These are phyloP conservation scores for Drosophila greeni DNA, from an alignment of 2,888 invertebrate genomes.

Conservation along the genomic window DNA sequence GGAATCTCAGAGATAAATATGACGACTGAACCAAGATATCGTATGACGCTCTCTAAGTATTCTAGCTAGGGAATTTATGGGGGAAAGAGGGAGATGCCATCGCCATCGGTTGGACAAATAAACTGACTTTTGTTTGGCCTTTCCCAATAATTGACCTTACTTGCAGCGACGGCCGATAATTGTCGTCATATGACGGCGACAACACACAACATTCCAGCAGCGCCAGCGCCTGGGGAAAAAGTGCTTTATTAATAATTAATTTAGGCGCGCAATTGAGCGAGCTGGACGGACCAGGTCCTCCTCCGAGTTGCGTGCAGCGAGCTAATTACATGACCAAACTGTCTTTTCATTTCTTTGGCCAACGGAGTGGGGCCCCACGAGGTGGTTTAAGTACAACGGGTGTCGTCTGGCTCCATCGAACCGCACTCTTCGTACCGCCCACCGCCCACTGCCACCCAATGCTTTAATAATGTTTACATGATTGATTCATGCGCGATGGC, in stretches of 20 bases:
- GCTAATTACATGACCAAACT: slow-evolving; percentile 72
- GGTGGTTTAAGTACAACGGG: slow-evolving; percentile 28
- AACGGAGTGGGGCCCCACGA: slow-evolving; percentile 1
- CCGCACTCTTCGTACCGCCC: slow-evolving; percentile 13
- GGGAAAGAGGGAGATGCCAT: slow-evolving; percentile 15
- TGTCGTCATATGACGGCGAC: slow-evolving; percentile 40
- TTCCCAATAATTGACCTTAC: slow-evolving; percentile 66
- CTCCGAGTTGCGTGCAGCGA: slow-evolving; percentile 65
- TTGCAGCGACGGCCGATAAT: slow-evolving; percentile 43
- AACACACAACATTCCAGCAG: slow-evolving; percentile 34
- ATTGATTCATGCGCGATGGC: slow-evolving; percentile 58
- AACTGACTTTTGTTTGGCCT: slow-evolving; percentile 52
- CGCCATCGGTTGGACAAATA: slow-evolving; percentile 35
- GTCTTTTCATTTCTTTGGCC: slow-evolving; percentile 60
- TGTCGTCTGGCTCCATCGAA: slow-evolving; percentile 40
- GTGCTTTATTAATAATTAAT: slow-evolving; percentile 65
- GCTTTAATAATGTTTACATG: slow-evolving; percentile 60
- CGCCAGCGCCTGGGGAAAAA: slow-evolving; percentile 35
- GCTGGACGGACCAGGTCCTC: slow-evolving; percentile 24
- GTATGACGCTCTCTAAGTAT: slow-evolving; percentile 2
- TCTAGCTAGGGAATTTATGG: slow-evolving; percentile 1
- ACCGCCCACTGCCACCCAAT: slow-evolving; percentile 3
- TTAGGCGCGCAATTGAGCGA: slow-evolving; percentile 51
- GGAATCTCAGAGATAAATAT: slow-evolving; percentile 29
- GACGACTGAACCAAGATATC: slow-evolving; percentile 16